Evolutionary conservation across 1,140 invertebrate genomes (phyloP).

Genomic region (Heterodera schachtii): DNA sequence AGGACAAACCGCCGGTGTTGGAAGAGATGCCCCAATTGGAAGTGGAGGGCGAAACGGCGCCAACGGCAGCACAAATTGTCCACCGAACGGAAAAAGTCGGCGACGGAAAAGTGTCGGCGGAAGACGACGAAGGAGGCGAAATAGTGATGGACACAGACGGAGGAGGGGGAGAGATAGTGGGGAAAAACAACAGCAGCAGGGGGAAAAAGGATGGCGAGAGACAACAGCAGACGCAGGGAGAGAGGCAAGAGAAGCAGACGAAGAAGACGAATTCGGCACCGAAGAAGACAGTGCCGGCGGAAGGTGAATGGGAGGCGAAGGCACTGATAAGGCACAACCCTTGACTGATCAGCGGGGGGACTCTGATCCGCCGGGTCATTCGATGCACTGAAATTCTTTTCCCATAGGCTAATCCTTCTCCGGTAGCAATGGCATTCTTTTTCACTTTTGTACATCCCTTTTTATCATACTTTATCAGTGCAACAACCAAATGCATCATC

Average conservation of each 20-base stretch:
- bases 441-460: too few species aligned
- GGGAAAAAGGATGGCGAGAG: not conserved
- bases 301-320: not conserved
- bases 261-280: too few species aligned
- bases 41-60: conserved; percentile 8
- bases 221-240: too few species aligned
- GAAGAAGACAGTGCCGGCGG: not conserved
- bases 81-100: too few species aligned
- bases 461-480: not conserved
- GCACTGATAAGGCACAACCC: too few species aligned
- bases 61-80: not conserved
- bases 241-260: not conserved
- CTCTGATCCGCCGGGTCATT: too few species aligned
- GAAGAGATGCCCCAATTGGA: conserved; percentile 34
- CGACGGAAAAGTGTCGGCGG: not conserved
- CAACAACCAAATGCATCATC: not conserved
- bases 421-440: too few species aligned
- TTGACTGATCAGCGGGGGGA: too few species aligned
- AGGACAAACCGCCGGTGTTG: conserved; percentile 36
- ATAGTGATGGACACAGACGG: not conserved
- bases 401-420: too few species aligned
- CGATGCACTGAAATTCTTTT: not conserved
- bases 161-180: too few species aligned
- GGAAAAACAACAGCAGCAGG: too few species aligned
- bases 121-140: not conserved